Evolutionary conservation across 2,888 invertebrate species (phyloP), one percentile per base, ranked within the genome.

Genomic region (Eledona agricola): DNA sequence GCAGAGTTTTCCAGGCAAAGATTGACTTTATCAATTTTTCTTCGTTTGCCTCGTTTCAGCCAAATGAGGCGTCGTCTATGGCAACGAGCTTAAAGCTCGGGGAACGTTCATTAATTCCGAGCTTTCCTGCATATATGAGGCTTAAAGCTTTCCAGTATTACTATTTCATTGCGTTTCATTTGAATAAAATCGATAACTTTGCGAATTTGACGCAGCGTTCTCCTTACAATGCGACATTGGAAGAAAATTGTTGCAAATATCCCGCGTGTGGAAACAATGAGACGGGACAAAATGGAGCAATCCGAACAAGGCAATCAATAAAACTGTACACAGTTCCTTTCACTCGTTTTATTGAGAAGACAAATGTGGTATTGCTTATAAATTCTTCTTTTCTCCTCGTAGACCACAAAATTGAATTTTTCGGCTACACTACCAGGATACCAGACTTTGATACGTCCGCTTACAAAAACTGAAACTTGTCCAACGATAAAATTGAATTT

Each of bases 91-190:
- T 28, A 28, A 16, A 40, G 19, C 40, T 28, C 28, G 12, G 17
- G 16, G 29, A 28, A 40, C 29, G 40, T 40, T 40, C 26, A 40
- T 40, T 40, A 40, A 40, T 40, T n/a, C 28, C 16, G 7, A 40
- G 40, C 40, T 40, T 40, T 26, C n/a, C 20, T 11, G 35, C n/a
- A 19, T 10, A 10, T 20, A 40, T 9, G 38, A 38, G 26, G 26
- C 23, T 23, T 26, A 37, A 37, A 37, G 35, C 23, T 32, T n/a
- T n/a, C 9, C 20, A 34, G 34, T 22, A 25, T 38, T 25, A 38
- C 26, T 38, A 17, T 19, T 35, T n/a, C 3, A 35, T 20, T 12
- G 35, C 22, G 35, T 20, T 35, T 35, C 15, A 31, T 31, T 31
- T 16, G 17, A 16, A 31, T 16, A 31, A 35, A 35, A 35, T 37